Percentiles rank a stretch among this genome's conserved stretches.
phyloP scores from a whole-genome alignment of 2,888 invertebrate genomes.

The Acheta domesticus region DNA sequence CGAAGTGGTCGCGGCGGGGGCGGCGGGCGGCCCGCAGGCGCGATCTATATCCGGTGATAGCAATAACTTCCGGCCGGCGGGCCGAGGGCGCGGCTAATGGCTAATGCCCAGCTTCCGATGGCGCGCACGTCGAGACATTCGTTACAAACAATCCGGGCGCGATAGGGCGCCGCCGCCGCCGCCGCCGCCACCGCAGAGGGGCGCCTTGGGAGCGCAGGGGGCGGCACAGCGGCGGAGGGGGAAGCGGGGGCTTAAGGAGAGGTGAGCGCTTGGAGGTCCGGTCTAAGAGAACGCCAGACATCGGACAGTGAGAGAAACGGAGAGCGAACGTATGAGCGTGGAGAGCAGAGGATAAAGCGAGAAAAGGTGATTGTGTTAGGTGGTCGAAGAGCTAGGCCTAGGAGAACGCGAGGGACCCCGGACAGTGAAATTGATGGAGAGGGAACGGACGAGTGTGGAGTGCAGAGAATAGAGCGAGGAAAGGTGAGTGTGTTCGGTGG shows the following conservation, averaged over 20 bases:
- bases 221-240: not conserved
- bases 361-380: too few species aligned
- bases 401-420: too few species aligned
- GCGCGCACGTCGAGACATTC: slow-evolving; percentile 4
- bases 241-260: not conserved
- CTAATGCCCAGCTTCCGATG: not conserved
- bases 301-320: too few species aligned
- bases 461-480: too few species aligned
- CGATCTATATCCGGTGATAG: slow-evolving; percentile 9
- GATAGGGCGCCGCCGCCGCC: not conserved
- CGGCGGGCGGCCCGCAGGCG: not conserved
- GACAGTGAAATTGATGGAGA: too few species aligned
- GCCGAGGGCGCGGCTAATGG: slow-evolving; percentile 8
- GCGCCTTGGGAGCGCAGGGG: not conserved
- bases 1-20: not conserved
- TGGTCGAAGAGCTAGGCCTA: too few species aligned
- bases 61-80: not conserved
- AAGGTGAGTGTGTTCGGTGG: too few species aligned
- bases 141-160: slow-evolving; percentile 18
- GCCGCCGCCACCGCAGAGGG: not conserved
- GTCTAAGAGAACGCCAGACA: too few species aligned
- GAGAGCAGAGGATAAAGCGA: too few species aligned
- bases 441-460: too few species aligned
- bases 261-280: not conserved
- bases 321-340: too few species aligned